Evolutionary conservation across 1,140 invertebrate species (phyloP), one percentile per base, ranked within the genome.

Genomic region (Danaus melanippus): DNA sequence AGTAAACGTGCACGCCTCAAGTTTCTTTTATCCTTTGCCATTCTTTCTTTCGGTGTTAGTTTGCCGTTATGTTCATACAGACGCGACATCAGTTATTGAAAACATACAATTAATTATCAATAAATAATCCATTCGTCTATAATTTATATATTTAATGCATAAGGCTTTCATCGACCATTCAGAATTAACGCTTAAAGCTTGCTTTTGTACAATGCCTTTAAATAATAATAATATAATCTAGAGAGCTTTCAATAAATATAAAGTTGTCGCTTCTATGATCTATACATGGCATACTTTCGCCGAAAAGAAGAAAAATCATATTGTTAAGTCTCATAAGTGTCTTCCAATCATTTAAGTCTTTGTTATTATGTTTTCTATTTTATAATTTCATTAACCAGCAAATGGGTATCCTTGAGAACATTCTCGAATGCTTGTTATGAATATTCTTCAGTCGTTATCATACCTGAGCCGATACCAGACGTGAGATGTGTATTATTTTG

Each of bases 1-100:
- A 74, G 79, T 84, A 84, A 76, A 75, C 67, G 60, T 84, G 83
- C 83, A 86, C 83, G 83, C 83, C 71, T 81, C 69, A 58, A 64
- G 79, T 83, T 83, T 73, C 83, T 84, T 82, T 84, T 58, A 71
- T 63, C 66, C 21, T 32, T 32, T 32, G 79, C 75, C 72, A 68
- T 75, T 67, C 67, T 72, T 72, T 73, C 69, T 67, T 79, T 74
- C 66, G 53, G 70, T 79, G 74, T 71, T 71, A 67, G 69, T 71
- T 62, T 69, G 67, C 67, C 70, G 50, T 62, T 60, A 56, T 62
- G 47, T 58, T 60, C 55, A 50, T 69, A 60, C 74, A 75, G 71
- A 79, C 57, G 73, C 75, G 79, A 78, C 75, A 71, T 74, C 62
- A 47, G 21, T 32, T 32, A 5, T 1, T 32, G 4, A 7, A n/a